phyloP scores from a whole-genome alignment of 2,113 vertebrate genomes.

The Plectropomus leopardus region DNA sequence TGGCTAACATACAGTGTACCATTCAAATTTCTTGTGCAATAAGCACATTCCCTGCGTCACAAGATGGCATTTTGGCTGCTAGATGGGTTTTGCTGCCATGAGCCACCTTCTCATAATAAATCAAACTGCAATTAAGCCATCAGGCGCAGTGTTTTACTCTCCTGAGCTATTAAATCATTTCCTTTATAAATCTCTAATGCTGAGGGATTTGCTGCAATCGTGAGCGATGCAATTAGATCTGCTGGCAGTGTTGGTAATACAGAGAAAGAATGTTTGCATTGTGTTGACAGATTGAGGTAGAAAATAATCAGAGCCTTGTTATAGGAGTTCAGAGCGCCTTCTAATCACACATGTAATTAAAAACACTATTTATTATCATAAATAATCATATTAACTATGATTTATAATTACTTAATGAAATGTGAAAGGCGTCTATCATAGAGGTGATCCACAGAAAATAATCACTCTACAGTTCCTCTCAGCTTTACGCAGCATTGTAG shows the following conservation, averaged over 20 bases:
- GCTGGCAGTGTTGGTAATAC: not conserved
- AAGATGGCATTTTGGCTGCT: conserved; percentile 25
- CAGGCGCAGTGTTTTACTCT: conserved; percentile 23
- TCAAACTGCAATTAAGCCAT: conserved; percentile 48
- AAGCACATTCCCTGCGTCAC: conserved; percentile 15
- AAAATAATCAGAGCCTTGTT: not conserved
- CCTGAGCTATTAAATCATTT: conserved; percentile 19
- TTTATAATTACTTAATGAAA: too few relatives aligned
- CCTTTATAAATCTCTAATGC: conserved; percentile 18
- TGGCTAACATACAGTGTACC: not conserved
- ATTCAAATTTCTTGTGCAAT: conserved; percentile 27
- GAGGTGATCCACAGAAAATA: too few relatives aligned
- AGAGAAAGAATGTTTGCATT: not conserved
- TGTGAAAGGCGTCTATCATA: too few relatives aligned
- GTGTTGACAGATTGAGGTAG: conserved; percentile 3
- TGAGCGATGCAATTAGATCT: conserved; percentile 24
- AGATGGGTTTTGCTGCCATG: conserved; percentile 22
- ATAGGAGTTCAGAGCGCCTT: not conserved
- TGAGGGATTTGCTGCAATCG: conserved; percentile 14
- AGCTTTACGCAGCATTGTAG: not conserved
- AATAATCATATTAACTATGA: too few relatives aligned
- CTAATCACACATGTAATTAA: not conserved
- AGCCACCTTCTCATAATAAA: conserved; percentile 41
- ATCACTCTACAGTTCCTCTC: not conserved
- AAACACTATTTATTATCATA: not conserved